Conservation (phyloP, 2,797 vertebrate genomes). For the Coendou prehensilis region DNA sequence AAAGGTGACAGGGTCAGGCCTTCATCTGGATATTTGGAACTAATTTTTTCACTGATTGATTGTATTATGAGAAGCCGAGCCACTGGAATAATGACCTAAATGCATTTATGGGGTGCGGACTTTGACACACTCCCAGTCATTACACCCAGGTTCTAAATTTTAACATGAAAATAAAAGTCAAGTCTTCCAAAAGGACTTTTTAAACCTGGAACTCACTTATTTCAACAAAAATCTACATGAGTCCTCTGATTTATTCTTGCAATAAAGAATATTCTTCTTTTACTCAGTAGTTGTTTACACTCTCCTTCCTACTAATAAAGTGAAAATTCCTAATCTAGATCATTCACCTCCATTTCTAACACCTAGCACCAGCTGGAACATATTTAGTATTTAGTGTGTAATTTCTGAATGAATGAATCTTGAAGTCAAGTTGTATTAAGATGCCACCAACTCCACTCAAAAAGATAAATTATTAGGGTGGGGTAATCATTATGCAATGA, state of each 20-base stretch:
- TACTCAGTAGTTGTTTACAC: not conserved
- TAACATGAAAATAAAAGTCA: not conserved
- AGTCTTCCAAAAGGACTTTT: not conserved
- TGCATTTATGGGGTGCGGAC: not conserved
- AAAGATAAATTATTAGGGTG: not conserved
- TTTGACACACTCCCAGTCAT: not conserved
- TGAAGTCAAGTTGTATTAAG: not conserved
- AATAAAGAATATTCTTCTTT: not conserved
- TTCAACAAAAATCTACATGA: not conserved
- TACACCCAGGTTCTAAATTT: not conserved
- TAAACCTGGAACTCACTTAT: not conserved
- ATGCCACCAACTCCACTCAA: not conserved
- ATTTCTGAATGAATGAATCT: conserved; percentile 31
- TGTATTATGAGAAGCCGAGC: not conserved
- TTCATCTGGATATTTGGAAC: not conserved
- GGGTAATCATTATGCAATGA: not conserved
- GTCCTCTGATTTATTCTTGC: conserved; percentile 25
- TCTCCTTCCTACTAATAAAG: not conserved
- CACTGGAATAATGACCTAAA: not conserved
- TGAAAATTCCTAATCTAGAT: not conserved
- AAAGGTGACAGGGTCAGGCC: not conserved
- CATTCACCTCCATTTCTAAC: not conserved
- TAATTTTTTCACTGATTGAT: not conserved
- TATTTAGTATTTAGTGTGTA: not conserved
- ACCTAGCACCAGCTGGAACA: not conserved